Base-by-base conservation (phyloP, 2,113 vertebrate species). In the Isichthys henryi region DNA sequence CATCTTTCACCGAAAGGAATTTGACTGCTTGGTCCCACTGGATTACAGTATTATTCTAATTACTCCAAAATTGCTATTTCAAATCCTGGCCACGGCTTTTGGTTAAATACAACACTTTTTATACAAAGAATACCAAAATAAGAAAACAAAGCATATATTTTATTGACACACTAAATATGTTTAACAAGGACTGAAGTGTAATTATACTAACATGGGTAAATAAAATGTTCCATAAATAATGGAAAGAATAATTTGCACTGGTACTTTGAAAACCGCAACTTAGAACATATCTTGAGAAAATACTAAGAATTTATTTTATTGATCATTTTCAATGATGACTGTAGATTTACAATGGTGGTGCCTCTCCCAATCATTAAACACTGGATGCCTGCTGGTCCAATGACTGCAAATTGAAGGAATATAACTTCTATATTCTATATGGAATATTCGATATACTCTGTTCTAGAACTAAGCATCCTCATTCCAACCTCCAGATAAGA, bases 171-270 rank as follows among this genome's bases (percentile, higher is more conserved):
- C 50, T 87, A 52, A 87, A 87, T 53, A 87, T 21, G 15, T 53
- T 56, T 53, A 39, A 52, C 85, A 89, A 80, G 49, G 49, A n/a
- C 27, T 27, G 43, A 83, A 82, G n/a, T 56, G 31, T 15, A 53
- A 48, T 82, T 82, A 89, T 19, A 56, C 31, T 43, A 35, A 23
- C 52, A 45, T 62, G 49, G 49, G 15, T 77, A 52, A 89, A 89
- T 83, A 82, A 89, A 89, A 56, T 82, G 70, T 82, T 53, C 74
- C 74, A 50, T 82, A 88, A 88, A 88, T 88, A 80, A 88, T 53
- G 70, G 31, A 21, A 52, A 77, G 17, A 53, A 52, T 39, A 43
- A 53, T 45, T 88, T 52, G 48, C 80, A 17, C 43, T 17, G 23
- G 45, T 70, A 31, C 88, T 89, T 82, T 83, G 48, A 31, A 89